Conservation (phyloP, 2,113 vertebrate species). For the Syngnathus typhle region DNA sequence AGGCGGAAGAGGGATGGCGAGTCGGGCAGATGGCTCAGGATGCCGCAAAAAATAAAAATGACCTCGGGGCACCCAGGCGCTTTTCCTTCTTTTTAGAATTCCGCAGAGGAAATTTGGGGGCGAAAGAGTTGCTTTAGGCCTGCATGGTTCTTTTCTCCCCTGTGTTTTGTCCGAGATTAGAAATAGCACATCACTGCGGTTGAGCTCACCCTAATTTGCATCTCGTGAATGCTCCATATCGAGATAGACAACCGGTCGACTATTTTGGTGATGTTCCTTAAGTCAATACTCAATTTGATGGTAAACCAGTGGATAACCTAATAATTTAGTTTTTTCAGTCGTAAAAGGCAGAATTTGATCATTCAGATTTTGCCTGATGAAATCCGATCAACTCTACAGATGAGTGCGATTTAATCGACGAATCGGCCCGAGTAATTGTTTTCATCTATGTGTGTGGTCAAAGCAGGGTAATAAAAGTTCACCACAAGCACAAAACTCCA, state of each 20-base stretch:
- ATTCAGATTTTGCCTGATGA: neutral
- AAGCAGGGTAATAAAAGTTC: neutral
- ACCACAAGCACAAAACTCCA: neutral
- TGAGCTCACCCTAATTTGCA: slow-evolving; percentile 51
- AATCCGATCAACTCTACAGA: neutral
- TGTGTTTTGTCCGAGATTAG: slow-evolving; percentile 49
- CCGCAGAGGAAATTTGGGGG: slow-evolving; percentile 32
- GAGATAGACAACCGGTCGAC: slow-evolving; percentile 23
- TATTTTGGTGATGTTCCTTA: neutral
- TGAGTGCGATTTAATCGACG: neutral
- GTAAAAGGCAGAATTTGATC: neutral
- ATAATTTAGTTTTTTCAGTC: neutral
- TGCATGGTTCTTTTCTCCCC: slow-evolving; percentile 31
- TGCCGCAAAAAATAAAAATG: slow-evolving; percentile 1
- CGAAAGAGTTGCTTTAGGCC: neutral
- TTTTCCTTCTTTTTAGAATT: slow-evolving; percentile 56
- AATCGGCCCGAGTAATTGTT: neutral
- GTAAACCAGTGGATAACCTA: neutral
- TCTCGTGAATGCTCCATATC: slow-evolving; percentile 48
- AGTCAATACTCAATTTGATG: slow-evolving; percentile 16
- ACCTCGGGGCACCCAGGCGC: slow-evolving; percentile 48
- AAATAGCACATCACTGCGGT: slow-evolving; percentile 67
- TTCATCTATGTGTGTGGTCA: neutral
- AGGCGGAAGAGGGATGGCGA: slow-evolving; percentile 39
- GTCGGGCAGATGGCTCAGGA: slow-evolving; percentile 53